Conservation (phyloP, 35 echinoderm and acorn worm genomes). For the Ophioderma brevispina region DNA sequence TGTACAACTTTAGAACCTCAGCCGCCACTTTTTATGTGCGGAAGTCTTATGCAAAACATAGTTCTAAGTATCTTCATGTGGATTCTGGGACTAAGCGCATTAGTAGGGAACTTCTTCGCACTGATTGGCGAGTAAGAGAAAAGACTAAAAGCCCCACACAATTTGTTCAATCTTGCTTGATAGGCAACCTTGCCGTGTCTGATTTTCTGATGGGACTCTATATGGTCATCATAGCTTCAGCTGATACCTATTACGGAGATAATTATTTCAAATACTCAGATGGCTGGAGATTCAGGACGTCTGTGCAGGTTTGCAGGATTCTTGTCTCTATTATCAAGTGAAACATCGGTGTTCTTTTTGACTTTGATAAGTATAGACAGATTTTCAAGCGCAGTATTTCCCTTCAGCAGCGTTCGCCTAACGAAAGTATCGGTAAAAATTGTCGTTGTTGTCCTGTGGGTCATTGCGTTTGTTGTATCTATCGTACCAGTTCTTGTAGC, state of each 20-base stretch:
- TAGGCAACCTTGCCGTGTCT: constrained; percentile 59
- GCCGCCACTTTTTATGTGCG: constrained; percentile 12
- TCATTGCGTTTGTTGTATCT: constrained; percentile 26
- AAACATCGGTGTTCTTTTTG: constrained; percentile 63
- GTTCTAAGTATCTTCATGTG: constrained; percentile 31
- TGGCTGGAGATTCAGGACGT: constrained; percentile 18
- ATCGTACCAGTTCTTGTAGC: constrained; percentile 25
- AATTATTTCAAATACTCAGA: constrained; percentile 47
- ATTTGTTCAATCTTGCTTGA: constrained; percentile 41
- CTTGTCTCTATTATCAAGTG: constrained; percentile 56
- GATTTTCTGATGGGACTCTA: constrained; percentile 85
- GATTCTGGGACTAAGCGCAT: constrained; percentile 59
- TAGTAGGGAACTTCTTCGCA: constrained; percentile 67
- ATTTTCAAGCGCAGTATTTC: constrained; percentile 65
- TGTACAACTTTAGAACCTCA: background rate
- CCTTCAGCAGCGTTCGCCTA: constrained; percentile 57
- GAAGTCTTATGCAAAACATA: background rate
- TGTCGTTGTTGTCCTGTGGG: constrained; percentile 42
- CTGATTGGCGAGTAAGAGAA: constrained; percentile 28
- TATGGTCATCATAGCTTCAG: constrained; percentile 52
- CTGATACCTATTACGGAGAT: constrained; percentile 54
- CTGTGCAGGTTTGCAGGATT: constrained; percentile 65
- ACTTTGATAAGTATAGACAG: constrained; percentile 60
- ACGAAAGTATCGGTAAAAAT: constrained; percentile 8
- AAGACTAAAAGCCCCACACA: background rate